Evolutionary conservation across 2,888 invertebrate genomes (phyloP).

Genomic region (Hemithea aestivaria): DNA sequence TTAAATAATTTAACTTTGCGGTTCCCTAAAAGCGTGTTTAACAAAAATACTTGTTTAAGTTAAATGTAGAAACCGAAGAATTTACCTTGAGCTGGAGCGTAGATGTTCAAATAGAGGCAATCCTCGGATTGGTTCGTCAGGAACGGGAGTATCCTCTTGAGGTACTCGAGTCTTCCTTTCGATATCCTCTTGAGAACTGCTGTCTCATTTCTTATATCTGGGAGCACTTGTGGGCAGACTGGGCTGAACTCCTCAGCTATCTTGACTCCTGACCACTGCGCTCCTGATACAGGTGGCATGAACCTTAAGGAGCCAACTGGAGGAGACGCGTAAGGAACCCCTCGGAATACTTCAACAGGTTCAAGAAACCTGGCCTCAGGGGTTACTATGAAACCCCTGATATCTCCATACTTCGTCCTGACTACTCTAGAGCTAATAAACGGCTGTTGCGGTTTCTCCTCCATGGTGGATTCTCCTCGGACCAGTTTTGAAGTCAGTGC

Average conservation of each 20-base stretch:
- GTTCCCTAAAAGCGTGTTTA: too few species aligned
- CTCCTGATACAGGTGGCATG: conserved; percentile 97
- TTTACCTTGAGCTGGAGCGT: conserved; percentile 96
- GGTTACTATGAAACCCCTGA: conserved; percentile 90
- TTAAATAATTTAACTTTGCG: too few species aligned
- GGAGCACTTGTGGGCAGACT: conserved; percentile 95
- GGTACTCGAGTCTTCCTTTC: conserved; percentile 90
- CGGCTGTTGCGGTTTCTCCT: conserved; percentile 64
- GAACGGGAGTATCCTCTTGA: conserved; percentile 91
- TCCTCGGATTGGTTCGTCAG: conserved; percentile 96
- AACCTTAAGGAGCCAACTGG: conserved; percentile 93
- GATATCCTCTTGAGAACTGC: conserved; percentile 92
- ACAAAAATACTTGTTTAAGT: too few species aligned
- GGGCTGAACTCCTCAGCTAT: conserved; percentile 92
- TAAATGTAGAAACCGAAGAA: conserved; percentile 21
- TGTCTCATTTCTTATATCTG: conserved; percentile 91
- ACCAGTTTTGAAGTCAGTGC: conserved; percentile 66
- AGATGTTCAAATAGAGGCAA: conserved; percentile 97
- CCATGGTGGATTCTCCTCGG: conserved; percentile 71
- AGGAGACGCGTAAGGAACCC: conserved; percentile 96
- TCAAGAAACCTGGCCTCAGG: conserved; percentile 89
- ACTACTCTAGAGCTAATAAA: conserved; percentile 90
- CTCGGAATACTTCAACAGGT: conserved; percentile 94
- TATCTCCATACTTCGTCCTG: conserved; percentile 92
- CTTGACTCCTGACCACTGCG: conserved; percentile 94